Base-by-base conservation (phyloP, 2,113 vertebrate genomes). In the Leptodactylus fuscus region DNA sequence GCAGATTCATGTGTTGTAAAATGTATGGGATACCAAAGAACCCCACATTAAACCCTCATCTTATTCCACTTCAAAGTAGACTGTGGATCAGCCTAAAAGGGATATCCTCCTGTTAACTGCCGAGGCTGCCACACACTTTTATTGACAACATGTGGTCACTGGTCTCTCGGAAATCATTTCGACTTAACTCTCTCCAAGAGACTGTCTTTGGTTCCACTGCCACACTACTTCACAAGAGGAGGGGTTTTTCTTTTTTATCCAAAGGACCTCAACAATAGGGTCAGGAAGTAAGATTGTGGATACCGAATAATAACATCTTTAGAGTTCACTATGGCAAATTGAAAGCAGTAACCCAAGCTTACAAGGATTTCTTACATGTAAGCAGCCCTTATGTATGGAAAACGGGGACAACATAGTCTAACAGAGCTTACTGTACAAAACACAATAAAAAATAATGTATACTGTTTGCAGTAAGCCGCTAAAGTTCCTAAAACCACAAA, bases 131-230 rank as follows among this genome's bases (percentile, higher is more conserved):
- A 81, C 78, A 73, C 36, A 22, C 49, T 80, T 78, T 85, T 86
- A 86, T 86, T 73, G 80, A 80, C 49, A 86, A 86, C 84, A 86
- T 86, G 84, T 86, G 84, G 65, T n/a, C 65, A 48, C 49, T 49
- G 15, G 24, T 58, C 49, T 79, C 41, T 80, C 10, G 1, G 65
- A 81, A 81, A 86, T 81, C 18, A 48, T 86, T 67, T 51, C 12
- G 11, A 69, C 16, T 80, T 32, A 81, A 80, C 62, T 48, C 49
- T 73, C 84, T 81, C 84, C 65, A 86, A 71, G 58, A 60, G 49
- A 34, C 49, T 83, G 38, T 53, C 13, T 60, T 76, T 48, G 38
- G n/a, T 46, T 74, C 36, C 20, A 62, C 51, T 34, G 53, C 51
- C 70, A n/a, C 41, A 48, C 13, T 83, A 11, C 34, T 44, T 83